Conservation (phyloP, 1,140 invertebrate genomes). For the Episyrphus balteatus region DNA sequence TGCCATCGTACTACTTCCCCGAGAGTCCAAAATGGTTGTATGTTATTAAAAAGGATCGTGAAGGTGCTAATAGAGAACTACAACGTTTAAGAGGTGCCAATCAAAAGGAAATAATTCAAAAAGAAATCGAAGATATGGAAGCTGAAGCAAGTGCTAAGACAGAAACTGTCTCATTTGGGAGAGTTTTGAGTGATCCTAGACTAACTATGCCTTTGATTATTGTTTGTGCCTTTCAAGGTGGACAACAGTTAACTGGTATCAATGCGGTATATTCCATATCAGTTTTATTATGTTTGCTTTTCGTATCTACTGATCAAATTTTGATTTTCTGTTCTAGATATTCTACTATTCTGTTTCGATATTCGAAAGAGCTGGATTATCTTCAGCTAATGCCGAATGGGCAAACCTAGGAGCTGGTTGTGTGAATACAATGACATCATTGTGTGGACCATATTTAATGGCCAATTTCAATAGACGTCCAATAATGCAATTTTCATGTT, state of each 20-base stretch:
- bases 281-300: constrained; percentile 22
- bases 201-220: constrained; percentile 53
- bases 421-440: constrained; percentile 50
- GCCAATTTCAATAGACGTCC: constrained; percentile 40
- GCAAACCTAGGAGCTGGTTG: constrained; percentile 52
- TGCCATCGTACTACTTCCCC: constrained; percentile 50
- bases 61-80: constrained; percentile 39
- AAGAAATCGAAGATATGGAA: constrained; percentile 35
- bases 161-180: constrained; percentile 38
- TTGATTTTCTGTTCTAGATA: constrained; percentile 37
- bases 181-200: constrained; percentile 38
- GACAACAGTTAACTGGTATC: constrained; percentile 71
- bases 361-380: constrained; percentile 46
- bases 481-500: constrained; percentile 42
- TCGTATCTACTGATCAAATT: neutral
- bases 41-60: constrained; percentile 47
- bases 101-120: constrained; percentile 25
- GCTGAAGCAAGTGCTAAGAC: constrained; percentile 12
- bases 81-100: neutral
- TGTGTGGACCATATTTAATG: constrained; percentile 44
- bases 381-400: constrained; percentile 39
- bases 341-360: constrained; percentile 60
- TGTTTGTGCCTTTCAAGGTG: constrained; percentile 55
- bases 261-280: constrained; percentile 49
- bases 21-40: constrained; percentile 75